Evolutionary conservation across 2,797 vertebrate genomes (phyloP).

Genomic region (Bufotes viridis): DNA sequence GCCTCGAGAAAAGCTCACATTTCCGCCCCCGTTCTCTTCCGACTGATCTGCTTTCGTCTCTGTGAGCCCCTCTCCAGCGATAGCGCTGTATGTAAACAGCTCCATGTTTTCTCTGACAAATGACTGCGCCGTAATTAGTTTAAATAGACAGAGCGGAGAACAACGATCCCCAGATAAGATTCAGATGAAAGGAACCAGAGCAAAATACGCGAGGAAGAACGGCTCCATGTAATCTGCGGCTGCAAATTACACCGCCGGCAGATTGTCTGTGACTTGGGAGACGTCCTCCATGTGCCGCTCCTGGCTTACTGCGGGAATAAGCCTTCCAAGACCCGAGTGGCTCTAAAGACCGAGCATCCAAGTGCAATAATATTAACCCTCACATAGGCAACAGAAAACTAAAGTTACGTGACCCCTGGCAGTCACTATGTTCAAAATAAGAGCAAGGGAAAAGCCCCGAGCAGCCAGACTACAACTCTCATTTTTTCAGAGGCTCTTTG

Average conservation of each 20-base stretch:
- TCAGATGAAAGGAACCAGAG: conserved; percentile 36
- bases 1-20: no score
- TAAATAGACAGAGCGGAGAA: conserved; percentile 42
- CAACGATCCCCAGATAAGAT: conserved; percentile 30
- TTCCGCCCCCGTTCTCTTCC: no score
- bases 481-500: no score
- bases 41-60: neutral
- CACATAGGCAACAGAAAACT: no score
- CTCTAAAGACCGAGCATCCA: no score
- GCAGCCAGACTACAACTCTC: neutral
- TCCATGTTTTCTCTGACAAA: conserved; percentile 51
- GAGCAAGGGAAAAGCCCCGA: no score
- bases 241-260: conserved; percentile 19
- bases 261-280: neutral
- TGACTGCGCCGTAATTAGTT: conserved; percentile 38
- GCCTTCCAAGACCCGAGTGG: no score
- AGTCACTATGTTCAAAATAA: no score
- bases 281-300: neutral
- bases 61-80: neutral
- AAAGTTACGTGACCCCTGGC: no score
- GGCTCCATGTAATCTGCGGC: conserved; percentile 3
- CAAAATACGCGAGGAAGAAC: conserved; percentile 21
- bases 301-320: neutral
- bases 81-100: conserved; percentile 39
- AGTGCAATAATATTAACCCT: no score